These are phyloP conservation scores for Cataglyphis livida DNA, from an alignment of 2,888 invertebrate genomes.

Conservation along the genomic window DNA sequence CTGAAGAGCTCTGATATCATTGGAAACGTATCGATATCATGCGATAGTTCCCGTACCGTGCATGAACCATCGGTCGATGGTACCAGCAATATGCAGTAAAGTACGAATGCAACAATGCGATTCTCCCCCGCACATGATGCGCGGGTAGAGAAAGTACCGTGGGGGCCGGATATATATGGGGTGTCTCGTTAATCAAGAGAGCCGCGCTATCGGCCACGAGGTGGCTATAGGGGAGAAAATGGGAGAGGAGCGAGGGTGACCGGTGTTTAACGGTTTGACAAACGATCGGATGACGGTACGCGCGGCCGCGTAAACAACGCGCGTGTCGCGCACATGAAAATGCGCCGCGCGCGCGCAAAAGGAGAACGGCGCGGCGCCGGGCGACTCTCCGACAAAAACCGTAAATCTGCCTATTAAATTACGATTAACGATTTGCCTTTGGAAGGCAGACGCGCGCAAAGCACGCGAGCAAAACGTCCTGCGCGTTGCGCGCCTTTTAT, in stretches of 20 bases:
- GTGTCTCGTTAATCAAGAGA: slow-evolving; percentile 84
- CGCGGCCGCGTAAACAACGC: slow-evolving; percentile 78
- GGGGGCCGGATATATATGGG: slow-evolving; percentile 74
- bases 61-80: slow-evolving; percentile 42
- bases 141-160: slow-evolving; percentile 43
- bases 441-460: slow-evolving; percentile 19
- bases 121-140: slow-evolving; percentile 33
- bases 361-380: slow-evolving; percentile 27
- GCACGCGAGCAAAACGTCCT: slow-evolving; percentile 20
- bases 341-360: slow-evolving; percentile 27
- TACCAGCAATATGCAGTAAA: slow-evolving; percentile 81
- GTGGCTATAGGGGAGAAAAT: slow-evolving; percentile 65
- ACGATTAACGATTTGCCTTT: slow-evolving; percentile 69
- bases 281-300: slow-evolving; percentile 79
- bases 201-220: slow-evolving; percentile 78
- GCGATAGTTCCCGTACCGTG: not conserved
- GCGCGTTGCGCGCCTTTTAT: slow-evolving; percentile 2
- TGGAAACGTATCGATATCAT: slow-evolving; percentile 15
- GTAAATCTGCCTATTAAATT: slow-evolving; percentile 75
- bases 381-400: slow-evolving; percentile 65
- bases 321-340: slow-evolving; percentile 64
- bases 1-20: slow-evolving; percentile 23
- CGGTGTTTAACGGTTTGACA: slow-evolving; percentile 83
- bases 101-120: slow-evolving; percentile 81
- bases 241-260: slow-evolving; percentile 72